Conservation (phyloP, 2,113 vertebrate species). For the Ctenodactylus gundi region DNA sequence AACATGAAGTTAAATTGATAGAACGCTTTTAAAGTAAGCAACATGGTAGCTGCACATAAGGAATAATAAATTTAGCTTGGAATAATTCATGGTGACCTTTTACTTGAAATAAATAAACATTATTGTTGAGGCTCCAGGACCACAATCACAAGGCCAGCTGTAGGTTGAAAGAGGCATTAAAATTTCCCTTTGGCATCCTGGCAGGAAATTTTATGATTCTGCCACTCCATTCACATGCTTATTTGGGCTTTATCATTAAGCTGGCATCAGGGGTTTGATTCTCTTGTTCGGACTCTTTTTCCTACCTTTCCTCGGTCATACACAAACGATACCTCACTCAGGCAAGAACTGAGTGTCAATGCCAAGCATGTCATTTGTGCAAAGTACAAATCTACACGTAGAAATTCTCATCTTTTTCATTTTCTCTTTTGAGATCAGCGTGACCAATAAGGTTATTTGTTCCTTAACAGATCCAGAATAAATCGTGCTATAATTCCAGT, state of each 20-base stretch:
- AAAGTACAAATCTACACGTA: background rate
- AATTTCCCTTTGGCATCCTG: background rate
- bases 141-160: background rate
- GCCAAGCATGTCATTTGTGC: background rate
- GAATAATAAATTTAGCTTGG: background rate
- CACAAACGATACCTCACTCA: background rate
- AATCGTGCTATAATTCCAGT: background rate
- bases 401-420: background rate
- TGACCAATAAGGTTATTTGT: background rate
- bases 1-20: background rate
- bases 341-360: background rate
- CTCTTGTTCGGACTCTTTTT: background rate
- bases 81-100: background rate
- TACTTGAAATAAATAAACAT: background rate
- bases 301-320: background rate
- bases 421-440: background rate
- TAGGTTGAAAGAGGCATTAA: background rate
- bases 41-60: background rate
- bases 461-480: background rate
- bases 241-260: background rate
- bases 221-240: background rate
- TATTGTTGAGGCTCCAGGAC: background rate
- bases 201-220: background rate
- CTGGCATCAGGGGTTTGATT: background rate
- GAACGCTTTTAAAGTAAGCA: background rate